A percentile compares a stretch with the other conserved stretches of the same genome.
phyloP scores from a whole-genome alignment of 2,888 invertebrate genomes.

The Rhamphomyia laevipes region DNA sequence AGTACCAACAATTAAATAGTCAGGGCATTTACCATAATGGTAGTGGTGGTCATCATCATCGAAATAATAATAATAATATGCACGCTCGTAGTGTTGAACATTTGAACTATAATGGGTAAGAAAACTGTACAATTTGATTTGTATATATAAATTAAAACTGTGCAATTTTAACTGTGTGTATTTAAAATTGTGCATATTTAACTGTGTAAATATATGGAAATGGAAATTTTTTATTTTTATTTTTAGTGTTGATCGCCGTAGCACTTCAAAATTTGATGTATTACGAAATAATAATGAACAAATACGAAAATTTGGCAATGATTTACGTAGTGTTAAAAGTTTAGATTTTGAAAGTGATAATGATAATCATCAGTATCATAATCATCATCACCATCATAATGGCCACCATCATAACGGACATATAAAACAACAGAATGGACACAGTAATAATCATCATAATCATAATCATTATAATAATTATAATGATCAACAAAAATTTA shows the following conservation, averaged over 20 bases:
- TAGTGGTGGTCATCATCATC: not conserved
- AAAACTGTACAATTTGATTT: not conserved
- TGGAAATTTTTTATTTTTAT: not conserved
- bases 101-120: slow-evolving; percentile 32
- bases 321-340: slow-evolving; percentile 53
- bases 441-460: slow-evolving; percentile 22
- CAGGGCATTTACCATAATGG: slow-evolving; percentile 9
- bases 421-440: slow-evolving; percentile 39
- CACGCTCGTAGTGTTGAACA: slow-evolving; percentile 36
- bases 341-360: slow-evolving; percentile 69
- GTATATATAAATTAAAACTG: no score
- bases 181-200: not conserved
- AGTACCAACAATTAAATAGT: not conserved
- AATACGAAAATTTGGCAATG: slow-evolving; percentile 7
- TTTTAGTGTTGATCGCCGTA: slow-evolving; percentile 26
- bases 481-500: slow-evolving; percentile 31
- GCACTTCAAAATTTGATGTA: slow-evolving; percentile 23
- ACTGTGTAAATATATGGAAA: not conserved
- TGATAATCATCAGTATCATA: slow-evolving; percentile 33
- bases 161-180: not conserved
- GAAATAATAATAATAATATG: slow-evolving; percentile 19
- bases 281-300: slow-evolving; percentile 21
- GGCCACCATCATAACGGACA: slow-evolving; percentile 29
- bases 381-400: slow-evolving; percentile 37
- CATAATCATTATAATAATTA: not conserved